Evolutionary conservation across 2,113 vertebrate species (phyloP).

Genomic region (Taurulus bubalis): DNA sequence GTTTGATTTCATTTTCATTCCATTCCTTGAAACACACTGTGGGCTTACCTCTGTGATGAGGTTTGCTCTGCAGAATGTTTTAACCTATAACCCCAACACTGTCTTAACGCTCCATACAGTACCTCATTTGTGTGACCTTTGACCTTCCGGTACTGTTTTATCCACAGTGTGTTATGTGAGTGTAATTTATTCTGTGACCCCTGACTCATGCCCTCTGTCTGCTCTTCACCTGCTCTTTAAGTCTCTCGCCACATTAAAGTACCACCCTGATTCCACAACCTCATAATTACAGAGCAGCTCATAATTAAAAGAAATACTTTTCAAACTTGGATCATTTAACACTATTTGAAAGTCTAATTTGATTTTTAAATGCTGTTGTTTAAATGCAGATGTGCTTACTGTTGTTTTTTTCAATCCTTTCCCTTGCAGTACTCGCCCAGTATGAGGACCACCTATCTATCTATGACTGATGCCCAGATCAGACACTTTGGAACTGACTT

Average conservation of each 20-base stretch:
- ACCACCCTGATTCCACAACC: conserved; percentile 9
- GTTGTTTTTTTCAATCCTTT: conserved; percentile 37
- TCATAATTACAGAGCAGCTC: conserved; percentile 21
- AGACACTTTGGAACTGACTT: conserved; percentile 86
- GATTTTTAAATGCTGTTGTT: background rate
- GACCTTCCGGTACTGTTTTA: conserved; percentile 50
- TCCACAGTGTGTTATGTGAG: conserved; percentile 55
- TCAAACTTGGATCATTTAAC: conserved; percentile 8
- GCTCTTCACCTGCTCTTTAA: conserved; percentile 25
- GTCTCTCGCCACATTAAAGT: background rate
- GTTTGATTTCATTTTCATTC: conserved; percentile 29
- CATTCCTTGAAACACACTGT: background rate
- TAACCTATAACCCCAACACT: conserved; percentile 17
- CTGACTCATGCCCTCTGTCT: conserved; percentile 9
- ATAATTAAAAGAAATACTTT: conserved; percentile 6
- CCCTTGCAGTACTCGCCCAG: conserved; percentile 92
- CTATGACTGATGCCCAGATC: conserved; percentile 89
- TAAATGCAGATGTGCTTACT: conserved; percentile 29
- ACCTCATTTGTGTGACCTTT: conserved; percentile 42
- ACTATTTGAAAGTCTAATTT: conserved; percentile 9
- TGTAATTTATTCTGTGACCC: conserved; percentile 44
- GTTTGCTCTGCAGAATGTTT: conserved; percentile 35
- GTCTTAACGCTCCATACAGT: conserved; percentile 26
- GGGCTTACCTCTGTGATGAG: background rate
- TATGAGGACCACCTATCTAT: conserved; percentile 95